Conservation (phyloP, 2,113 vertebrate genomes). For the Daphoenositta chrysoptera region DNA sequence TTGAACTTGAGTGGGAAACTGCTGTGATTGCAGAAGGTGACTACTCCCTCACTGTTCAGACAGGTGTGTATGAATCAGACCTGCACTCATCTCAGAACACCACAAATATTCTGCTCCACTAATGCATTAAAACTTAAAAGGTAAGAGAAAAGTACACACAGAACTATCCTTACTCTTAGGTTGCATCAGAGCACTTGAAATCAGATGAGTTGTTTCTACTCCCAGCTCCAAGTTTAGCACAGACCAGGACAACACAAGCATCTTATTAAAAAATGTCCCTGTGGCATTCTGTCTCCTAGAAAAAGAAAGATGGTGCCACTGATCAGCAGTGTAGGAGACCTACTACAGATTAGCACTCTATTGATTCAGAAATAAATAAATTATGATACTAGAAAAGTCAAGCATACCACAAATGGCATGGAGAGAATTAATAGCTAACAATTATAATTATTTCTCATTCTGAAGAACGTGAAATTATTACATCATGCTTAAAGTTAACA, state of each 20-base stretch:
- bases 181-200: not conserved
- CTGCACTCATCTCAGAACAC: not conserved
- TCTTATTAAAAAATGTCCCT: not conserved
- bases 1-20: not conserved
- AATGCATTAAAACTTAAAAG: not conserved
- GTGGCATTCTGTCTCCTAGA: not conserved
- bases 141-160: not conserved
- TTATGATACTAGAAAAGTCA: not conserved
- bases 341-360: not conserved
- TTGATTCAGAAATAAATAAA: not conserved
- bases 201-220: not conserved
- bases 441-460: not conserved
- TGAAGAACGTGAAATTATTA: not conserved
- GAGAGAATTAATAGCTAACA: not conserved
- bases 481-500: not conserved
- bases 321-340: not conserved
- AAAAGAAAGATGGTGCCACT: not conserved
- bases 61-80: not conserved
- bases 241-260: not conserved
- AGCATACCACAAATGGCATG: not conserved
- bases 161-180: not conserved
- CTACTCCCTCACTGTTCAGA: not conserved
- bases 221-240: not conserved
- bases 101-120: not conserved
- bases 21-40: not conserved